phyloP scores from a whole-genome alignment of 2,888 invertebrate genomes.

The Chloroclysta siterata region DNA sequence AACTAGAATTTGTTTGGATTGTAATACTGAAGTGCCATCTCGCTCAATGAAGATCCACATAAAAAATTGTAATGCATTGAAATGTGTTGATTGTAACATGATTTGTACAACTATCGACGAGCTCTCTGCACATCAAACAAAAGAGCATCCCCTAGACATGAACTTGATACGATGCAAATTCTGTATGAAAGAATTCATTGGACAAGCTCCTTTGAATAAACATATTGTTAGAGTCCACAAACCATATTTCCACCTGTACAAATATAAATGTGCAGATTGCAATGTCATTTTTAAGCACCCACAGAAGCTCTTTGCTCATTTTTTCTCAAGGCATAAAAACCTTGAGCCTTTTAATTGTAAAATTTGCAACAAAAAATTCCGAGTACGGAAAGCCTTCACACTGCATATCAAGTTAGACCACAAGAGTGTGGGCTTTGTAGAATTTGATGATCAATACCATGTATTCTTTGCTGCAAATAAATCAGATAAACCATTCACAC shows the following conservation, averaged over 20 bases:
- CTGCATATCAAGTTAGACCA: conserved; percentile 73
- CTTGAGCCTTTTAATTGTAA: conserved; percentile 68
- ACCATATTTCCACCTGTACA: conserved; percentile 60
- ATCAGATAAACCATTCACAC: conserved; percentile 58
- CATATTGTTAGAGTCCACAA: conserved; percentile 63
- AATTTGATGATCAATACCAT: conserved; percentile 70
- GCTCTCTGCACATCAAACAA: conserved; percentile 56
- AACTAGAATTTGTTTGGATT: conserved; percentile 47
- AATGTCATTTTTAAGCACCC: conserved; percentile 66
- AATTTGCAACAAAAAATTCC: conserved; percentile 65
- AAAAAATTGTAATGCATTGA: conserved; percentile 54
- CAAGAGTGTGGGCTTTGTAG: conserved; percentile 66
- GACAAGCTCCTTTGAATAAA: conserved; percentile 53
- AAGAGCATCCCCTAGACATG: conserved; percentile 54
- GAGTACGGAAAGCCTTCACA: conserved; percentile 65
- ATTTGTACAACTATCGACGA: conserved; percentile 53
- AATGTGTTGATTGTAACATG: conserved; percentile 57
- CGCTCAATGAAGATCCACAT: conserved; percentile 45
- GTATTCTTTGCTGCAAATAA: conserved; percentile 69
- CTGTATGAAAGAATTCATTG: conserved; percentile 65
- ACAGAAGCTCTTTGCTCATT: conserved; percentile 68
- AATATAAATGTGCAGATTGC: conserved; percentile 68
- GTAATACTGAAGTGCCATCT: conserved; percentile 44
- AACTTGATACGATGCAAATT: conserved; percentile 58
- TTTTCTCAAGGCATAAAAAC: conserved; percentile 60